phyloP scores from a whole-genome alignment of 2,797 vertebrate species.

The Enteromius unitaeniatus region DNA sequence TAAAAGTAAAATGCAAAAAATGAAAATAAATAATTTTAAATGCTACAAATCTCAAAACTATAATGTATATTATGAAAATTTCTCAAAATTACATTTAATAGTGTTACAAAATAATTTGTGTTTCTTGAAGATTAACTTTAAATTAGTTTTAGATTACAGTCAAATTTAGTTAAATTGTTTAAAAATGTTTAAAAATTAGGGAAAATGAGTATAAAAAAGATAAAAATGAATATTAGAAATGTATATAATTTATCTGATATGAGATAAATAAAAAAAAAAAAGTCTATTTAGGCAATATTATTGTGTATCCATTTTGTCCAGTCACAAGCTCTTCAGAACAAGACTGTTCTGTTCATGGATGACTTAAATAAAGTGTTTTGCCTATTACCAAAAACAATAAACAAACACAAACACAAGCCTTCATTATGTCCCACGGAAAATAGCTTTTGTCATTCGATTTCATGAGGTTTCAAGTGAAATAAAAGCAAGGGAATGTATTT shows the following conservation, averaged over 20 bases:
- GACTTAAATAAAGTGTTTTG: not conserved
- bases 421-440: not conserved
- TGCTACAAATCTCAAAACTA: not conserved
- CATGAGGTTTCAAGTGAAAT: not conserved
- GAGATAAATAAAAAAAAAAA: not conserved
- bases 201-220: not conserved
- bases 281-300: not conserved
- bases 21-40: not conserved
- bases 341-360: not conserved
- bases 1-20: not conserved
- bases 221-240: not conserved
- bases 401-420: not conserved
- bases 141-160: not conserved
- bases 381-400: not conserved
- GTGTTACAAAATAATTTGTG: not conserved
- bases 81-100: not conserved
- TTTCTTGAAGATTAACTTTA: not conserved
- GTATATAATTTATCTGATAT: not conserved
- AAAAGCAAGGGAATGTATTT: not conserved
- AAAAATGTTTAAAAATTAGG: not conserved
- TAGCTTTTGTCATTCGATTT: not conserved
- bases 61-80: not conserved
- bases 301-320: not conserved
- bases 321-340: not conserved
- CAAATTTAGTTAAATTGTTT: not conserved